A percentile compares a stretch with the other conserved stretches of the same genome.
Evolutionary conservation across 2,797 vertebrate genomes (phyloP).

Genomic region (Chloroceryle inda): DNA sequence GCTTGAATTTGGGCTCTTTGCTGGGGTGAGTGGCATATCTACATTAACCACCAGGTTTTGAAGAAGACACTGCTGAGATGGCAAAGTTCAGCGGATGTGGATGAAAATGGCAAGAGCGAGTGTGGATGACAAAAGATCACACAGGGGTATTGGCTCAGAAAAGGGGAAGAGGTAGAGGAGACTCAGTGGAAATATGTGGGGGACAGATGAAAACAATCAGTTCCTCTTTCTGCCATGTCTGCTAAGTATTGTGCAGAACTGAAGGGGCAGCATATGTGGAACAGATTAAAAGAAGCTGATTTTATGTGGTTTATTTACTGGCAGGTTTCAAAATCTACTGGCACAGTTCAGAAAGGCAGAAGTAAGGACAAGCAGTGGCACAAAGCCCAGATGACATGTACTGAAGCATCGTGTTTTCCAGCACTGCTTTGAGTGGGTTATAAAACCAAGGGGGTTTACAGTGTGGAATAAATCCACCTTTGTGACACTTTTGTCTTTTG

Average conservation of each 20-base stretch:
- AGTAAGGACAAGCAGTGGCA: not conserved
- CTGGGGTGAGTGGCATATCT: not conserved
- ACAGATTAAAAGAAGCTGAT: not conserved
- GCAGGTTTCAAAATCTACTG: not conserved
- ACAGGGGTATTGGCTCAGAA: not conserved
- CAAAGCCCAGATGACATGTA: accelerated
- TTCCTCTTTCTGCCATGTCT: slow-evolving; percentile 12
- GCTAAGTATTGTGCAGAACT: not conserved
- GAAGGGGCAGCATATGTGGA: not conserved
- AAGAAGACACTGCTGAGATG: not conserved
- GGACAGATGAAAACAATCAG: not conserved
- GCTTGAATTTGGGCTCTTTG: not conserved
- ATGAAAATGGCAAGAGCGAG: not conserved
- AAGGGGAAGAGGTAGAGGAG: slow-evolving; percentile 35
- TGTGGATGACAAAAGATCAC: slow-evolving; percentile 47
- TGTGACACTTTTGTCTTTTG: not conserved
- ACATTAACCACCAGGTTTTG: not conserved
- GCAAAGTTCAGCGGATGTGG: not conserved
- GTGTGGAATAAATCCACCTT: not conserved
- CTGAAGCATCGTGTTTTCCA: not conserved
- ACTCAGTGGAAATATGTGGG: slow-evolving; percentile 38
- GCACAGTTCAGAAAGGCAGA: not conserved
- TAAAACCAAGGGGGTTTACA: not conserved
- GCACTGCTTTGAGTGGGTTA: not conserved
- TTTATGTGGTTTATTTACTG: not conserved